Evolutionary conservation across 2,113 vertebrate species (phyloP), one percentile per base, ranked within the genome.

Genomic region (Hippopotamus amphibius): DNA sequence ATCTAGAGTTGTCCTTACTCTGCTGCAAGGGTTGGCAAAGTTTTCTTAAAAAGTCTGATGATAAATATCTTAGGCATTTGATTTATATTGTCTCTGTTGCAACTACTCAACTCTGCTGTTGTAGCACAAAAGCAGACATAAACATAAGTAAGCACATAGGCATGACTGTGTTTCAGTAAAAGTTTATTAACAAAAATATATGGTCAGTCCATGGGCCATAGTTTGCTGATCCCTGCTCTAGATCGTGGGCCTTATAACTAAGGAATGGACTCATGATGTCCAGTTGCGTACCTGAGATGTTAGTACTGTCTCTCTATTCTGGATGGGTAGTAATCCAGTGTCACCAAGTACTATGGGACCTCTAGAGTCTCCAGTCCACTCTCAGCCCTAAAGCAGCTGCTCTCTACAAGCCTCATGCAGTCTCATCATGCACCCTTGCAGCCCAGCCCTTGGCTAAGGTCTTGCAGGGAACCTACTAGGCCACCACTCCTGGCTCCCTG

Each of bases 171-270:
- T 87, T 57, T 48, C 74, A 83, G 48, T 30, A 84, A 33, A 69
- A 80, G 46, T 59, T 84, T 87, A 87, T 88, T 94, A 80, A 61
- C 33, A 41, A 74, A 93, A 88, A 26, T 30, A 65, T 46, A 66
- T 6, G 16, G 12, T 77, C 24, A 87, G 48, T 68, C 65, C 14
- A 4, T 43, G 37, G 48, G 28, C 15, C 61, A 26, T 28, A 46
- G 77, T 59, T 93, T 55, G 66, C 43, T 90, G 53, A 46, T 30
- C 22, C 5, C 1, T 61, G 21, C 30, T 46, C 1, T 50, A 37
- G 28, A n/a, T 41, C 53, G 19, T 14, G 63, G 68, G 11, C 71
- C 55, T 87, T 74, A 37, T 46, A 93, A 6, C 14, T 74, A 79
- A 80, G 68, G 19, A 91, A 61, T 30, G 1, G 7, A 28, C 7